These are phyloP conservation scores for Myzus persicae DNA, from an alignment of 1,140 invertebrate genomes.

Conservation along the genomic window DNA sequence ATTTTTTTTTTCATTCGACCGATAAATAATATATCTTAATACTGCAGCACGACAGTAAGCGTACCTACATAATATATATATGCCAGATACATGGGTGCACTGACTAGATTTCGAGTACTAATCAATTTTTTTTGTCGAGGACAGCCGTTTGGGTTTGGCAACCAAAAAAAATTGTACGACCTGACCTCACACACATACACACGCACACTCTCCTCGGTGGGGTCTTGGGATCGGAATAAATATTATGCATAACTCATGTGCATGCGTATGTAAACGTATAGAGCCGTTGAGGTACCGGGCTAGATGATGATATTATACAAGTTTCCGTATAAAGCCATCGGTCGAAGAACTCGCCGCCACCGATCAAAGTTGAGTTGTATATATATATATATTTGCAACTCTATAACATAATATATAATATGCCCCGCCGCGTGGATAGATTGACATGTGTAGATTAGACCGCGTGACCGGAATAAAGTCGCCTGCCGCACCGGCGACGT, in stretches of 20 bases:
- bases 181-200: not conserved
- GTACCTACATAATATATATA: too few relatives aligned
- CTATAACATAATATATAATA: not conserved
- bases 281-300: not conserved
- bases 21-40: too few relatives aligned
- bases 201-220: not conserved
- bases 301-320: slow-evolving; percentile 45
- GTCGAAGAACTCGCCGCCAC: not conserved
- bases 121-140: not conserved
- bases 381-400: not conserved
- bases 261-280: not conserved
- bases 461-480: slow-evolving; percentile 55
- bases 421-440: not conserved
- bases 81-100: too few relatives aligned
- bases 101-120: not conserved
- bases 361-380: slow-evolving; percentile 37
- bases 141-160: not conserved
- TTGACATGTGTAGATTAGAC: slow-evolving; percentile 55
- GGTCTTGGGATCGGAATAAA: too few relatives aligned
- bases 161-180: not conserved
- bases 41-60: not conserved
- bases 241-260: not conserved
- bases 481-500: not conserved
- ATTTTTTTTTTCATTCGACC: not conserved
- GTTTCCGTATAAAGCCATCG: slow-evolving; percentile 52